Percentiles rank a stretch among this genome's conserved stretches.
These are phyloP conservation scores for Punctoribates punctum DNA, from an alignment of 2,888 invertebrate species.

Conservation along the genomic window DNA sequence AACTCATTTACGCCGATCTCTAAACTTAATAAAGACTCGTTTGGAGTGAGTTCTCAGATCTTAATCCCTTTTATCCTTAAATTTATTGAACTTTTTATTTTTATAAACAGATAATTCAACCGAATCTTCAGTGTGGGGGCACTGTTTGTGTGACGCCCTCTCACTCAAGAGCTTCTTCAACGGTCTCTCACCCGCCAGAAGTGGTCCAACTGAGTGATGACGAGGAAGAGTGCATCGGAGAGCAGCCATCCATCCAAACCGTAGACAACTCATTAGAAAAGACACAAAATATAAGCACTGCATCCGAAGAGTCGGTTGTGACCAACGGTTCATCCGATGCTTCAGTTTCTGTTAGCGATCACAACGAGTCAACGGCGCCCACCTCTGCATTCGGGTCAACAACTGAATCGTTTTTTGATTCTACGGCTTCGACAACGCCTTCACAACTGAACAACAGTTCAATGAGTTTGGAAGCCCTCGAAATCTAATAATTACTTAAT, in stretches of 20 bases:
- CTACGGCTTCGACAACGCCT: neutral
- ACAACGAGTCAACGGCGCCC: neutral
- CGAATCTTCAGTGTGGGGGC: slow-evolving; percentile 47
- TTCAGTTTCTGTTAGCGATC: neutral
- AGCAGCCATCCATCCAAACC: neutral
- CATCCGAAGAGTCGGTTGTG: neutral
- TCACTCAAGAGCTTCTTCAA: slow-evolving; percentile 44
- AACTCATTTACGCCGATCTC: slow-evolving; percentile 31
- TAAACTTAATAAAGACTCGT: slow-evolving; percentile 12
- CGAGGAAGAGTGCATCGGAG: neutral
- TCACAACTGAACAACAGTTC: slow-evolving; percentile 3
- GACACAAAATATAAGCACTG: neutral
- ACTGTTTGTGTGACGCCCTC: slow-evolving; percentile 44
- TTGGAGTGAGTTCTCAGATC: slow-evolving; percentile 16
- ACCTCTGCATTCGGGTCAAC: neutral
- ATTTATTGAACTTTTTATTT: neutral
- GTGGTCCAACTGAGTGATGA: slow-evolving; percentile 48
- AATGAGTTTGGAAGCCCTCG: neutral
- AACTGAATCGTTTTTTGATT: neutral
- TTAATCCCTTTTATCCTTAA: neutral
- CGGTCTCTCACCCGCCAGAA: slow-evolving; percentile 45
- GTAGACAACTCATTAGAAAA: neutral
- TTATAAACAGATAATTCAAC: slow-evolving; percentile 42
- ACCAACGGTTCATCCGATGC: neutral
- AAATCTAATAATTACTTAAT: slow-evolving; percentile 7